Evolutionary conservation across 2,113 vertebrate species (phyloP).

Genomic region (Chloebia gouldiae): DNA sequence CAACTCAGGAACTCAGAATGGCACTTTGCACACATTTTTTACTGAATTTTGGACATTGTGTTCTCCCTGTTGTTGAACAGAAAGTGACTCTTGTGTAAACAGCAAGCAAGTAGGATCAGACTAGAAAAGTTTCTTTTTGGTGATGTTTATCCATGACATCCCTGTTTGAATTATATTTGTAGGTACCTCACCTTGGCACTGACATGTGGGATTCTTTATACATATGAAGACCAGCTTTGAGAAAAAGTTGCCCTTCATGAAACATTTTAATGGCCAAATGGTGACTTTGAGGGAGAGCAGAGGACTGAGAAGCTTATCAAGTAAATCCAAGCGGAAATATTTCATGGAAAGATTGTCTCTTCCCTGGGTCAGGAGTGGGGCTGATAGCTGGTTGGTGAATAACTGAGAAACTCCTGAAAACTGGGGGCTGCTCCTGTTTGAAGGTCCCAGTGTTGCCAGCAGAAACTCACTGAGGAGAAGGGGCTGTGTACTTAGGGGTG

Average conservation of each 20-base stretch:
- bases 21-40: not conserved
- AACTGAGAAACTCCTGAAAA: not conserved
- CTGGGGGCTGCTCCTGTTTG: not conserved
- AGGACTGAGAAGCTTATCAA: not conserved
- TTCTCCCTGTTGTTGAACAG: not conserved
- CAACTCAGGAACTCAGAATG: not conserved
- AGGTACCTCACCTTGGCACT: not conserved
- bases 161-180: not conserved
- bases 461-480: not conserved
- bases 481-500: not conserved
- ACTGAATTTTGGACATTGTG: not conserved
- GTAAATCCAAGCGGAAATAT: not conserved
- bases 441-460: not conserved
- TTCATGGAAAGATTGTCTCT: not conserved
- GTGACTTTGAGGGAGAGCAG: not conserved
- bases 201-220: rapidly evolving
- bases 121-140: not conserved
- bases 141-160: not conserved
- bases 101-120: too few species aligned
- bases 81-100: not conserved
- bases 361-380: not conserved
- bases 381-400: not conserved
- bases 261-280: not conserved
- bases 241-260: not conserved
- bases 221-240: not conserved